These are phyloP conservation scores for Hydraecia micacea DNA, from an alignment of 2,888 invertebrate genomes.

Conservation along the genomic window DNA sequence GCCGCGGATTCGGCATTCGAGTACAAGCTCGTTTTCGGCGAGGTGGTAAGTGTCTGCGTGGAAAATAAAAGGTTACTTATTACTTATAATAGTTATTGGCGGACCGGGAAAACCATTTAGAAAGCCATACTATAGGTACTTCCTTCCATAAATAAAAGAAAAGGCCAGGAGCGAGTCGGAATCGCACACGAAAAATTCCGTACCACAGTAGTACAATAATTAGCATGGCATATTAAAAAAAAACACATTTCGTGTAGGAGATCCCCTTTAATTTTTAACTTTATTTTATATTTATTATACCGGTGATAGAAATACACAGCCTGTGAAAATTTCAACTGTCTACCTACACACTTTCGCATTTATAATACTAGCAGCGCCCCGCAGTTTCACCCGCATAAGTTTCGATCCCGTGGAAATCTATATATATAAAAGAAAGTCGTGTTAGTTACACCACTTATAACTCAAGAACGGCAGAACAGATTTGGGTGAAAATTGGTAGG, in stretches of 20 bases:
- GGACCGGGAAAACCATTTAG: neutral
- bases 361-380: no score
- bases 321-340: no score
- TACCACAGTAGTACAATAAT: neutral
- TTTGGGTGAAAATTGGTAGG: no score
- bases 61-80: neutral
- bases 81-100: neutral
- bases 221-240: neutral
- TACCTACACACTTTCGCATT: no score
- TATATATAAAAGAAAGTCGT: no score
- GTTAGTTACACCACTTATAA: no score
- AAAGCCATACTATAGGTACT: neutral
- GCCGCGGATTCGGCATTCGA: constrained; percentile 95
- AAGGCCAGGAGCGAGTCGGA: neutral
- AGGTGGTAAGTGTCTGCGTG: constrained; percentile 92
- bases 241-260: neutral
- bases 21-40: constrained; percentile 93
- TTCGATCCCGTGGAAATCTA: no score
- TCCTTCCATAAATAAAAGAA: neutral
- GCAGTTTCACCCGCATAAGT: no score
- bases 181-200: neutral
- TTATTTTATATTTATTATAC: no score
- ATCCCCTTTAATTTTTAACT: no score
- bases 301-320: no score
- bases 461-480: no score